These are phyloP conservation scores for Drosophila albomicans DNA, from an alignment of 1,140 invertebrate species.

Conservation along the genomic window DNA sequence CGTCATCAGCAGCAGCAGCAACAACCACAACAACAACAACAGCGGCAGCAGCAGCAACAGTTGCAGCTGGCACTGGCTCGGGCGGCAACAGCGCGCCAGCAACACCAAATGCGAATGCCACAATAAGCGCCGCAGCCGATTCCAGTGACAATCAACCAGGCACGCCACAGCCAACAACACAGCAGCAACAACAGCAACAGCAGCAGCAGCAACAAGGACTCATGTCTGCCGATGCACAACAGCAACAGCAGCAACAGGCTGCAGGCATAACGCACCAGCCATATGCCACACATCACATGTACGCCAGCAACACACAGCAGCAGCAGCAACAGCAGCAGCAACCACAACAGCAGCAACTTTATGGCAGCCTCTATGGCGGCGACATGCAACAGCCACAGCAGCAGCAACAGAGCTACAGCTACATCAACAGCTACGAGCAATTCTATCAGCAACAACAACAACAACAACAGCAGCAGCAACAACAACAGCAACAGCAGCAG, in stretches of 20 bases:
- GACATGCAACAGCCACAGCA: slow-evolving; percentile 86
- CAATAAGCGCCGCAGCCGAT: slow-evolving; percentile 82
- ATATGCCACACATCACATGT: slow-evolving; percentile 83
- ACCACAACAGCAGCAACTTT: slow-evolving; percentile 62
- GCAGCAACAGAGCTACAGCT: slow-evolving; percentile 64
- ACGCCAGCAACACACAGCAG: slow-evolving; percentile 68
- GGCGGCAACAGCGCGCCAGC: slow-evolving; percentile 59
- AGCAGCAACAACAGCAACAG: slow-evolving; percentile 53
- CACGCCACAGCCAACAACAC: slow-evolving; percentile 75
- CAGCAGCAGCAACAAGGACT: slow-evolving; percentile 33
- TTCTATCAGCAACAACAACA: slow-evolving; percentile 82
- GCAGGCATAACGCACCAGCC: slow-evolving; percentile 51
- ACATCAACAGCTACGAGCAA: slow-evolving; percentile 83
- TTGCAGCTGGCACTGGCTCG: neutral
- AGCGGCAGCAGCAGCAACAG: slow-evolving; percentile 15
- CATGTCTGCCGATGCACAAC: slow-evolving; percentile 32
- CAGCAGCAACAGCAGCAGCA: slow-evolving; percentile 64
- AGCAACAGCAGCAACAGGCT: slow-evolving; percentile 50
- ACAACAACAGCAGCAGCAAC: slow-evolving; percentile 60
- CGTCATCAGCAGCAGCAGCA: slow-evolving; percentile 21
- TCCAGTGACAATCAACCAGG: slow-evolving; percentile 84
- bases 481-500: slow-evolving; percentile 52
- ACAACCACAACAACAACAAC: slow-evolving; percentile 8
- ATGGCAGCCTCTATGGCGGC: slow-evolving; percentile 89
- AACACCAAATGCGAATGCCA: slow-evolving; percentile 63